Evolutionary conservation across 2,888 invertebrate species (phyloP).

Genomic region (Campoplex capitator): DNA sequence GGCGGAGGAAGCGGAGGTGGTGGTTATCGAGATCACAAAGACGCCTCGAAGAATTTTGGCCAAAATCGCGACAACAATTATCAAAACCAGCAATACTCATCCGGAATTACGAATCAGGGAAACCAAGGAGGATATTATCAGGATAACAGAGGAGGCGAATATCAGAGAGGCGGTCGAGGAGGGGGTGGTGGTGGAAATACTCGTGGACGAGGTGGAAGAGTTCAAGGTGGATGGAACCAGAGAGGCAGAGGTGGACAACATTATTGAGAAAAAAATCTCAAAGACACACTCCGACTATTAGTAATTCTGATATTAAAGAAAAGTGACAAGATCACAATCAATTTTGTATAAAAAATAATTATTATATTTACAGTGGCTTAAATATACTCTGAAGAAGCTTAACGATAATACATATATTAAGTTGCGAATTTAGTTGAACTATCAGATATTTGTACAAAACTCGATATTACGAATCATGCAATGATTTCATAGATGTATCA

Average conservation of each 20-base stretch:
- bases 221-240: constrained; percentile 84
- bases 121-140: constrained; percentile 68
- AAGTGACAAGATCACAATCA: background rate
- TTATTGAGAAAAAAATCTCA: constrained; percentile 51
- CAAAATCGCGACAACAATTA: constrained; percentile 72
- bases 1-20: constrained; percentile 77
- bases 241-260: constrained; percentile 74
- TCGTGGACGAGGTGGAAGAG: constrained; percentile 80
- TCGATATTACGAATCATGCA: background rate
- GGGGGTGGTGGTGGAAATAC: constrained; percentile 72
- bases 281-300: constrained; percentile 13
- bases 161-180: constrained; percentile 73
- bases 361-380: constrained; percentile 39
- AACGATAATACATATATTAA: constrained; percentile 39
- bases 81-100: constrained; percentile 66
- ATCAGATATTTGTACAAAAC: background rate
- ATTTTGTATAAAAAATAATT: constrained; percentile 64
- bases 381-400: constrained; percentile 33
- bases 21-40: constrained; percentile 75
- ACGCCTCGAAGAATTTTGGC: constrained; percentile 74
- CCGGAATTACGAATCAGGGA: constrained; percentile 40
- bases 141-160: constrained; percentile 70
- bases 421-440: background rate
- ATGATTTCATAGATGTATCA: constrained; percentile 5
- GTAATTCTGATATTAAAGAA: constrained; percentile 30